A percentile compares a stretch with the other conserved stretches of the same genome.
Evolutionary conservation across 2,113 vertebrate genomes (phyloP).

Genomic region (Aix galericulata): DNA sequence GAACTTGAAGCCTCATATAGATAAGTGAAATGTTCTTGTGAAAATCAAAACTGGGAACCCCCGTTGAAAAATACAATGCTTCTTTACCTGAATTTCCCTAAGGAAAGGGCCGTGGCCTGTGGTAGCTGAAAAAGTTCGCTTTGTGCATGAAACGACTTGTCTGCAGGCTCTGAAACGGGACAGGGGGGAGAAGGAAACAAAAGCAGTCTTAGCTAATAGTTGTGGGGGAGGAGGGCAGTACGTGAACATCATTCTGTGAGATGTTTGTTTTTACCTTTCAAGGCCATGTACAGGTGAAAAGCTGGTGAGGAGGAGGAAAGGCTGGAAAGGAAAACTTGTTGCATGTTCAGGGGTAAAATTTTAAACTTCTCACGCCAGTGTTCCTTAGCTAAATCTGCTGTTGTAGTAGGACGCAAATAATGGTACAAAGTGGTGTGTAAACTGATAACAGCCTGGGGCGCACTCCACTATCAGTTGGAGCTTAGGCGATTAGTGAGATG

Average conservation of each 20-base stretch:
- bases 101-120: neutral
- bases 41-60: slow-evolving; percentile 3
- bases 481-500: neutral
- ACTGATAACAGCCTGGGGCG: neutral
- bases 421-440: neutral
- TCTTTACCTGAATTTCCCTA: neutral
- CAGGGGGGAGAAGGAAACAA: neutral
- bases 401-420: neutral
- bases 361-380: neutral
- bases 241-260: neutral
- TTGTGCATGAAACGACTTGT: neutral
- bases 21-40: neutral
- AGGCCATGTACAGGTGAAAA: neutral
- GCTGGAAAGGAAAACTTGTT: neutral
- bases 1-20: neutral
- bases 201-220: neutral
- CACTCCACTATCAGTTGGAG: neutral
- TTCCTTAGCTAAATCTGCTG: neutral
- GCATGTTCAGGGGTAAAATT: neutral
- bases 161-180: neutral
- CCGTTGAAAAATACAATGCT: neutral
- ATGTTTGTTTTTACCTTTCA: neutral
- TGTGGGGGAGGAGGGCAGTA: neutral
- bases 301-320: neutral
- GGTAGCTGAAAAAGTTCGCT: neutral